These are phyloP conservation scores for Amphilophus citrinellus DNA, from an alignment of 2,113 vertebrate species.

Conservation along the genomic window DNA sequence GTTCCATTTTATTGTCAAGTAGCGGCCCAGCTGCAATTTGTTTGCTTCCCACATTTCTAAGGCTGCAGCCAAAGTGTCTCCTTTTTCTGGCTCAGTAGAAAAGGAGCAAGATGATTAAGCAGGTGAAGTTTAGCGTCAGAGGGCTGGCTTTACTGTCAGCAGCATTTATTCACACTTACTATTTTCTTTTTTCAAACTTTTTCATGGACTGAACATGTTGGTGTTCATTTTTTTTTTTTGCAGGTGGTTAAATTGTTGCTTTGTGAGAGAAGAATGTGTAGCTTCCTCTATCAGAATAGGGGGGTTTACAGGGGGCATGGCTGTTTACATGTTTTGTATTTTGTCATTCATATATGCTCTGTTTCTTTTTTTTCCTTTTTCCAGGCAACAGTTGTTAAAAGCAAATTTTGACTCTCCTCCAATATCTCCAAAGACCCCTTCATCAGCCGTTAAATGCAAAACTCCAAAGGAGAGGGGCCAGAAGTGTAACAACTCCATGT, in stretches of 20 bases:
- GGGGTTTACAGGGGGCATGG: background rate
- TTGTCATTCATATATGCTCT: conserved; percentile 17
- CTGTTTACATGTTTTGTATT: background rate
- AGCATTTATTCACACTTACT: conserved; percentile 12
- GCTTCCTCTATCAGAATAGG: background rate
- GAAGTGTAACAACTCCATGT: conserved; percentile 57
- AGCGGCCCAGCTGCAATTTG: conserved; percentile 66
- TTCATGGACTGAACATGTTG: too few species aligned
- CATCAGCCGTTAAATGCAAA: conserved; percentile 64
- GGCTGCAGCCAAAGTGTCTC: conserved; percentile 50
- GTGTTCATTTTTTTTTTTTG: too few species aligned
- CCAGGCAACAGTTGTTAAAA: conserved; percentile 85
- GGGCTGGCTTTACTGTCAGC: conserved; percentile 33
- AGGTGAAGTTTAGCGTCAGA: conserved; percentile 33
- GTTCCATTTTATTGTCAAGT: conserved; percentile 72
- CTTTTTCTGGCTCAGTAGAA: conserved; percentile 35
- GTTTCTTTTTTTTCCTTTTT: conserved; percentile 18
- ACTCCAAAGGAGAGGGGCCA: conserved; percentile 41
- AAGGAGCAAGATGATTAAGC: conserved; percentile 21
- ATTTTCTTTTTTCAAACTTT: background rate
- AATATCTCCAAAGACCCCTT: conserved; percentile 71
- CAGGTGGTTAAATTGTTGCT: too few species aligned
- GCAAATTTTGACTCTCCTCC: conserved; percentile 81
- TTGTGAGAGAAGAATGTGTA: background rate
- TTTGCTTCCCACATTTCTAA: conserved; percentile 75